These are phyloP conservation scores for Lepidurus arcticus DNA, from an alignment of 1,140 invertebrate genomes.

Conservation along the genomic window DNA sequence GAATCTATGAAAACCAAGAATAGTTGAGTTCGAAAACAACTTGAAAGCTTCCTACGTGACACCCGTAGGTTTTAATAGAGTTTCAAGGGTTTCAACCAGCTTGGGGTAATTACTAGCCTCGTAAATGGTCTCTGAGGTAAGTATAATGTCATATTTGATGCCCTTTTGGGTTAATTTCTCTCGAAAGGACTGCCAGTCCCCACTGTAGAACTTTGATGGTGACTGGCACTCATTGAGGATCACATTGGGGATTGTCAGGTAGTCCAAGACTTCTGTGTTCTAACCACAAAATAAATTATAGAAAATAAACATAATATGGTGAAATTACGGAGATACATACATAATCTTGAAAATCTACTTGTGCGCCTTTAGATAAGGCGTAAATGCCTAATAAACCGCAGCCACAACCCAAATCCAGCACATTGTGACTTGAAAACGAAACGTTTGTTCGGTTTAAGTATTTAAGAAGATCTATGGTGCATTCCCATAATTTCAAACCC, in stretches of 20 bases:
- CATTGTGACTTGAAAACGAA: conserved; percentile 49
- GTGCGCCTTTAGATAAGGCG: conserved; percentile 53
- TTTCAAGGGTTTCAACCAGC: conserved; percentile 61
- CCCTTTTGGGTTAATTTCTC: conserved; percentile 39
- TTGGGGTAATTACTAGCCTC: conserved; percentile 72
- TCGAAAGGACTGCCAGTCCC: conserved; percentile 69
- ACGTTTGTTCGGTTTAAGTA: conserved; percentile 49
- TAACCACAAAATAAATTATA: conserved; percentile 43
- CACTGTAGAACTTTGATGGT: conserved; percentile 62
- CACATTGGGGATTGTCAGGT: conserved; percentile 71
- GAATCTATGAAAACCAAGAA: conserved; percentile 46
- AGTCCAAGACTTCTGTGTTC: conserved; percentile 69
- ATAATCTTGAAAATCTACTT: conserved; percentile 84
- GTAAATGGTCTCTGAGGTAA: conserved; percentile 88
- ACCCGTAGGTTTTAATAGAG: conserved; percentile 59
- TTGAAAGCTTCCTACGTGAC: conserved; percentile 46
- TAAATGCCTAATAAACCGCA: conserved; percentile 72
- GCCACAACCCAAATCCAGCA: conserved; percentile 82
- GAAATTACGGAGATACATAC: conserved; percentile 51
- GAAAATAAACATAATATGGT: background rate
- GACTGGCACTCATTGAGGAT: conserved; percentile 56
- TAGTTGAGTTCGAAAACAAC: background rate
- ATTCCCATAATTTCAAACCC: conserved; percentile 84
- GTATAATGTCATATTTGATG: conserved; percentile 69
- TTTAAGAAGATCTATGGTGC: conserved; percentile 65